Evolutionary conservation across 1,140 invertebrate genomes (phyloP), one percentile per base, ranked within the genome.

Genomic region (Apolygus lucorum): DNA sequence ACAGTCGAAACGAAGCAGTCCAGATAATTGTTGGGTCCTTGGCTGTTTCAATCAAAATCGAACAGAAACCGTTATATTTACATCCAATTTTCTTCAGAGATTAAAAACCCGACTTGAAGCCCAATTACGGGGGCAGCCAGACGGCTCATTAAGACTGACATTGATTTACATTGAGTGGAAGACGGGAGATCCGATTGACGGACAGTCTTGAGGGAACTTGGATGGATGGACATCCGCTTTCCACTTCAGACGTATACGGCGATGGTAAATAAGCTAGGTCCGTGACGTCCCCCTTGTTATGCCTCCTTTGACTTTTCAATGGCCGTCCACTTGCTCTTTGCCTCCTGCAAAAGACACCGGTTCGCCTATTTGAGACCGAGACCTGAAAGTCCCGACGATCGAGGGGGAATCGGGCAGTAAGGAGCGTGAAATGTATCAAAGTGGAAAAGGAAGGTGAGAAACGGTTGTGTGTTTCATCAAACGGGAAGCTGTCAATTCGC

Each of bases 121-220:
- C 54, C 54, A 59, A 59, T 59, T 59, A 59, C 54, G 54, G 4
- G 54, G 4, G 54, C 54, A 24, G 8, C 54, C 54, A 59, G 54
- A 59, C 54, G 54, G 54, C 54, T 59, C 54, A 59, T 59, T 59
- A 59, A 59, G 54, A 59, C 54, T 59, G 54, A 59, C 54, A 21
- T 59, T 59, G 54, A 59, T 59, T 59, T 59, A 59, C 54, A 59
- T 59, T 59, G 54, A 59, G 54, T 59, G 22, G 54, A 59, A 59
- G 54, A 59, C 13, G 2, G 8, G 2, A 21, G 22, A 21, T 21
- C 4, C 8, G 54, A 59, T 59, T 59, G 54, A 59, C 54, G 54
- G 54, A 59, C 54, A 59, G 54, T 17, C 54, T 59, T 24, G 54
- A 59, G 34, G 22, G 11, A 11, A 4, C 13, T 59, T 59, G 54